Conservation (phyloP, 2,888 invertebrate genomes). For the Drosophila algonquin region DNA sequence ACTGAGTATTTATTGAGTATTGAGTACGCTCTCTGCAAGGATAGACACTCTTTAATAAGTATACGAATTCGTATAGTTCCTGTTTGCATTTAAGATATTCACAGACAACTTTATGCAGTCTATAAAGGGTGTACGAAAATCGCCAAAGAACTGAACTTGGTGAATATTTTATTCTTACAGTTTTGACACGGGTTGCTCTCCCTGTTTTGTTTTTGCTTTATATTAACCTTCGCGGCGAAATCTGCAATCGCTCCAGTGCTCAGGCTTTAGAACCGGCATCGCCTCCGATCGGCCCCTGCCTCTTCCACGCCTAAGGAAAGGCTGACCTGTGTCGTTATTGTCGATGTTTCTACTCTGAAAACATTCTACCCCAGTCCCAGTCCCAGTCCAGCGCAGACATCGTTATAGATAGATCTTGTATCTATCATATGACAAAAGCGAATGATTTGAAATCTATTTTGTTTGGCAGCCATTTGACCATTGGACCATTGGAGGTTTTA, state of each 20-base stretch:
- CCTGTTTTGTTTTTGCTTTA: constrained; percentile 50
- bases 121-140: constrained; percentile 21
- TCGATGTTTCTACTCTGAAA: constrained; percentile 8
- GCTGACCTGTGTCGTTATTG: constrained; percentile 43
- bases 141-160: neutral
- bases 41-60: neutral
- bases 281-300: constrained; percentile 44
- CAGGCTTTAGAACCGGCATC: constrained; percentile 45
- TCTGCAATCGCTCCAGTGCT: constrained; percentile 67
- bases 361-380: constrained; percentile 17
- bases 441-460: constrained; percentile 17
- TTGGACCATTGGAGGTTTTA: too few species aligned
- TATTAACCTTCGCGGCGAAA: constrained; percentile 59
- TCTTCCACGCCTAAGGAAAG: constrained; percentile 26
- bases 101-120: neutral
- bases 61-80: neutral
- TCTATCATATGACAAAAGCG: constrained; percentile 39
- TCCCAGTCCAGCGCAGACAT: constrained; percentile 3
- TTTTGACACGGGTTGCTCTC: constrained; percentile 55
- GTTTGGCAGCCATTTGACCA: neutral
- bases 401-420: constrained; percentile 24
- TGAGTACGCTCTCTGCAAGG: too few species aligned
- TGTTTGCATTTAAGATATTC: neutral
- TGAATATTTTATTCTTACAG: constrained; percentile 28
- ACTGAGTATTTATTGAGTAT: neutral